A percentile compares a stretch with the other conserved stretches of the same genome.
phyloP scores from a whole-genome alignment of 92 coral and sea anemone genomes.

The Porites divaricata region DNA sequence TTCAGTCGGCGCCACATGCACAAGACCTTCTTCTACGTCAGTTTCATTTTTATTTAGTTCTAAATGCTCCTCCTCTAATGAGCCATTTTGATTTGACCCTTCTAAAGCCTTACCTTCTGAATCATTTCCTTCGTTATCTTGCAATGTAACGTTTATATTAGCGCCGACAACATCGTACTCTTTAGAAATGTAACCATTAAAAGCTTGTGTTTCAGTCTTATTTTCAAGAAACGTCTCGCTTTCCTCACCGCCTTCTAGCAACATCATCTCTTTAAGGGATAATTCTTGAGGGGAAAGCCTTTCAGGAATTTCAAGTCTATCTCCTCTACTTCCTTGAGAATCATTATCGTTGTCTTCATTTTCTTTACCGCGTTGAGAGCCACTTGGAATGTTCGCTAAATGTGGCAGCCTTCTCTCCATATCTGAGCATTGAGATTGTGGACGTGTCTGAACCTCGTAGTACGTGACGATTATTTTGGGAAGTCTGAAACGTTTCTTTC shows the following conservation, averaged over 20 bases:
- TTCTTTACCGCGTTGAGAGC: background rate
- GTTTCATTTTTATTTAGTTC: background rate
- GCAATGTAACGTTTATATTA: background rate
- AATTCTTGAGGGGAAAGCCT: conserved; percentile 1
- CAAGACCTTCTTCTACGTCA: background rate
- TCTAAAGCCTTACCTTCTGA: background rate
- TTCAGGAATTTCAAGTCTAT: conserved; percentile 28
- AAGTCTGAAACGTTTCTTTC: conserved; percentile 58
- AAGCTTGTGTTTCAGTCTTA: background rate
- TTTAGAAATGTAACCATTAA: background rate
- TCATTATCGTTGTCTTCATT: conserved; percentile 5
- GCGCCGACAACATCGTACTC: background rate
- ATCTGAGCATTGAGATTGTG: conserved; percentile 3
- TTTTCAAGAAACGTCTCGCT: background rate
- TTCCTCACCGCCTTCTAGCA: background rate
- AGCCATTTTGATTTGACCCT: background rate
- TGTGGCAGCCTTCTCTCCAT: background rate
- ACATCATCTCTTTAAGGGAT: background rate
- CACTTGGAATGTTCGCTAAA: conserved; percentile 15
- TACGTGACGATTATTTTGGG: conserved; percentile 76
- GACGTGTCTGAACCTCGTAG: conserved; percentile 40
- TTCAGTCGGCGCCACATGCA: background rate
- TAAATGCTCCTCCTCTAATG: background rate
- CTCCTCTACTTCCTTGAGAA: conserved; percentile 17
- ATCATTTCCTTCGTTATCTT: background rate